These are phyloP conservation scores for Gastrophryne carolinensis DNA, from an alignment of 2,797 vertebrate genomes.

Conservation along the genomic window DNA sequence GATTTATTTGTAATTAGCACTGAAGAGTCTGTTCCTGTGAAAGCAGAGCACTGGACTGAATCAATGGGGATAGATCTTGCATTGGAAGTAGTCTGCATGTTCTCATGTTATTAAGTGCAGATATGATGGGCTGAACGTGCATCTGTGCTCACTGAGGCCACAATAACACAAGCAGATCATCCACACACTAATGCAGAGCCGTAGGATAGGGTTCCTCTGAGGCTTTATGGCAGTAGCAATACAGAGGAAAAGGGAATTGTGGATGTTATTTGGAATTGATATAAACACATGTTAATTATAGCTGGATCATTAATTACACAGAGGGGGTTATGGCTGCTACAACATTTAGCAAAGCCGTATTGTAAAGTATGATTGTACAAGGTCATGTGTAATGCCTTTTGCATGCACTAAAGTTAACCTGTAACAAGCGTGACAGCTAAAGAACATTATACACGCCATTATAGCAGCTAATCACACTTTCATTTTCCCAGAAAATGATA, in stretches of 20 bases:
- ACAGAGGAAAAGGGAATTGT: not conserved
- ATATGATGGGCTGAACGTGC: slow-evolving; percentile 66
- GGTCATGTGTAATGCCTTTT: no score
- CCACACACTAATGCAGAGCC: not conserved
- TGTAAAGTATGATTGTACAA: no score
- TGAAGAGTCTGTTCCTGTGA: slow-evolving; percentile 64
- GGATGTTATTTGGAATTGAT: not conserved
- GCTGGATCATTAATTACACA: slow-evolving; percentile 2
- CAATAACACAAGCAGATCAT: not conserved
- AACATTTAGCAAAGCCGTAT: no score
- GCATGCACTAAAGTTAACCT: no score
- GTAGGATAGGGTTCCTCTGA: not conserved
- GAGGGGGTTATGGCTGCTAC: no score
- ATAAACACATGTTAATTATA: not conserved
- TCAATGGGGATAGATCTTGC: slow-evolving; percentile 68
- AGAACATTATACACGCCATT: no score
- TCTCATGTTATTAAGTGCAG: slow-evolving; percentile 69
- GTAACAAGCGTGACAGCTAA: no score
- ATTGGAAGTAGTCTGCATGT: slow-evolving; percentile 67
- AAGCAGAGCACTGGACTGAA: slow-evolving; percentile 55
- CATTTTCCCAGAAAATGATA: no score
- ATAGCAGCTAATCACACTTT: no score
- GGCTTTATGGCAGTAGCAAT: not conserved
- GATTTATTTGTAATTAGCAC: slow-evolving; percentile 80
- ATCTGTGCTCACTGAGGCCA: slow-evolving; percentile 31